Conservation (phyloP, 2,888 invertebrate species). For the Zaprionus bogoriensis region DNA sequence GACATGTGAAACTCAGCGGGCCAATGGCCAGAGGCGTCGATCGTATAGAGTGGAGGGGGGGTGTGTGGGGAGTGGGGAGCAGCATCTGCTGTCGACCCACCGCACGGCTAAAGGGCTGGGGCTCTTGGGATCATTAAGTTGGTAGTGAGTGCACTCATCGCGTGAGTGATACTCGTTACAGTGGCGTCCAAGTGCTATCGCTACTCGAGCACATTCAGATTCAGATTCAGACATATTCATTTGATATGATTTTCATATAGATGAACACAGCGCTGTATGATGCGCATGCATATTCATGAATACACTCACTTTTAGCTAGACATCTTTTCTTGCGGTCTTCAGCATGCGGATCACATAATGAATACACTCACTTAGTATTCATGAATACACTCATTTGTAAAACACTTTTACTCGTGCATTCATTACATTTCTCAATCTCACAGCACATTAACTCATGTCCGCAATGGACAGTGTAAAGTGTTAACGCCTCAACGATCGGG, state of each 20-base stretch:
- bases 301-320: slow-evolving; percentile 6
- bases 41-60: slow-evolving; percentile 1
- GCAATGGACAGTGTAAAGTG: too few species aligned
- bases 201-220: neutral
- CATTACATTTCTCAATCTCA: neutral
- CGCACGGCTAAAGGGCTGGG: slow-evolving; percentile 6
- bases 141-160: slow-evolving; percentile 40
- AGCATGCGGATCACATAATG: neutral
- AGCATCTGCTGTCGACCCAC: slow-evolving; percentile 4
- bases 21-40: slow-evolving; percentile 52
- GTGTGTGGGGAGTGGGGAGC: neutral
- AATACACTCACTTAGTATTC: slow-evolving; percentile 7
- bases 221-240: too few species aligned
- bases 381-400: slow-evolving; percentile 1
- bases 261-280: too few species aligned
- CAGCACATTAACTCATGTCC: neutral
- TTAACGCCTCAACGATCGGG: too few species aligned
- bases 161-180: slow-evolving; percentile 33
- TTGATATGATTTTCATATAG: too few species aligned
- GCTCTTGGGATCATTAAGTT: slow-evolving; percentile 19
- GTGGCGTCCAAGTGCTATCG: too few species aligned
- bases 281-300: slow-evolving; percentile 11
- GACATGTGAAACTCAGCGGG: slow-evolving; percentile 74
- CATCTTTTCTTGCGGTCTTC: too few species aligned
- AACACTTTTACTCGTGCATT: neutral